Conservation (phyloP, 1,140 invertebrate species). For the Babylonia areolata region DNA sequence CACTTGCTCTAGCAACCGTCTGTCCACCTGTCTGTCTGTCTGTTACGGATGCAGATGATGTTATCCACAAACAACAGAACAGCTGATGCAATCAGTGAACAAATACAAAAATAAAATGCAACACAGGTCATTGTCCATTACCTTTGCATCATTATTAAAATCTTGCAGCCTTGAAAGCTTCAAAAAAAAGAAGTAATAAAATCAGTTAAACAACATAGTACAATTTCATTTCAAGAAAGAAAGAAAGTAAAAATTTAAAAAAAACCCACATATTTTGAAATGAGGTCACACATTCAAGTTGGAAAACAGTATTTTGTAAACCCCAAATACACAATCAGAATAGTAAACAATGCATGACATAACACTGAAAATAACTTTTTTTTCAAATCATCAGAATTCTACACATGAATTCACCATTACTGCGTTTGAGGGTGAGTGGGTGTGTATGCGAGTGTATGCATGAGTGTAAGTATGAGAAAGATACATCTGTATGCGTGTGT, state of each 20-base stretch:
- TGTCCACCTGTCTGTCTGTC: not conserved
- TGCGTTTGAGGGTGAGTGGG: too few relatives aligned
- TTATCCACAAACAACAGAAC: not conserved
- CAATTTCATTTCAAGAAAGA: too few relatives aligned
- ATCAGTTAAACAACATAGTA: too few relatives aligned
- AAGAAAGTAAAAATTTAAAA: too few relatives aligned
- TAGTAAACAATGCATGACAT: not conserved
- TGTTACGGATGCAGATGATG: not conserved
- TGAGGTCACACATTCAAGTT: too few relatives aligned
- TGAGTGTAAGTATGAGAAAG: too few relatives aligned
- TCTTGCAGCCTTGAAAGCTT: slow-evolving; percentile 42
- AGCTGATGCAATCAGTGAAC: not conserved
- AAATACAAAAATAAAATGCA: not conserved
- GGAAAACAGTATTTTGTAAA: too few relatives aligned
- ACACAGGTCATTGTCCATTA: slow-evolving; percentile 8
- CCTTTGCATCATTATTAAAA: slow-evolving; percentile 26
- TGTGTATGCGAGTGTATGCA: too few relatives aligned
- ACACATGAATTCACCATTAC: too few relatives aligned
- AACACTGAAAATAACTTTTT: not conserved
- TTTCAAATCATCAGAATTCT: too few relatives aligned
- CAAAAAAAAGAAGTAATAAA: slow-evolving; percentile 14
- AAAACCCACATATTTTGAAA: too few relatives aligned
- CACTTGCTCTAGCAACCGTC: not conserved
- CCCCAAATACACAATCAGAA: not conserved
- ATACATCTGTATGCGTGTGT: too few relatives aligned